These are phyloP conservation scores for Danaus melanippus DNA, from an alignment of 1,140 invertebrate species.

Conservation along the genomic window DNA sequence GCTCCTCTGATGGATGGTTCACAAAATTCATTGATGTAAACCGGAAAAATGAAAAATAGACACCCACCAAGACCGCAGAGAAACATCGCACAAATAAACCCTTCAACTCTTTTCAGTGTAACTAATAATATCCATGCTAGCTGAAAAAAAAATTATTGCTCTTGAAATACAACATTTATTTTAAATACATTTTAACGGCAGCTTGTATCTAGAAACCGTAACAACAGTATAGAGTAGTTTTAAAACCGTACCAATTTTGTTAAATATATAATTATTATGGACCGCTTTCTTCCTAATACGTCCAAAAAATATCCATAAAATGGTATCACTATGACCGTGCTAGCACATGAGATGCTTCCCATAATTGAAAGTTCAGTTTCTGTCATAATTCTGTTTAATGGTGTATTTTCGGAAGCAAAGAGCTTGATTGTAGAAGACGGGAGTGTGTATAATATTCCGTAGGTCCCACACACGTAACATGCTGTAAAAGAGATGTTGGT, in stretches of 20 bases:
- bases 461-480: no score
- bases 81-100: slow-evolving; percentile 33
- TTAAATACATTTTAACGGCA: no score
- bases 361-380: slow-evolving; percentile 38
- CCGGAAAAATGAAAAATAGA: slow-evolving; percentile 28
- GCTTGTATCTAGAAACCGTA: no score
- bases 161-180: no score
- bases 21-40: slow-evolving; percentile 47
- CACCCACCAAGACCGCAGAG: slow-evolving; percentile 32
- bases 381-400: slow-evolving; percentile 41
- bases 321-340: slow-evolving; percentile 35
- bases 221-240: no score
- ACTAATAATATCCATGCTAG: slow-evolving; percentile 30
- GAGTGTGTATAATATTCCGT: no score
- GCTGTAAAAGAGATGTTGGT: no score
- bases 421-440: slow-evolving; percentile 39
- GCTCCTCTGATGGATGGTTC: slow-evolving; percentile 41
- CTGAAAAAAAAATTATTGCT: slow-evolving; percentile 19
- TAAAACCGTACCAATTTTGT: slow-evolving; percentile 26
- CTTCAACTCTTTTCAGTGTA: slow-evolving; percentile 31
- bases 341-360: slow-evolving; percentile 39
- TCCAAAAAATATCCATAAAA: slow-evolving; percentile 35
- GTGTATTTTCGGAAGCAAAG: slow-evolving; percentile 43
- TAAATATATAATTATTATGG: slow-evolving; percentile 24
- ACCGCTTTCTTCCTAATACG: slow-evolving; percentile 41